Base-by-base conservation (phyloP, 2,888 invertebrate species). In the Acleris laterana region DNA sequence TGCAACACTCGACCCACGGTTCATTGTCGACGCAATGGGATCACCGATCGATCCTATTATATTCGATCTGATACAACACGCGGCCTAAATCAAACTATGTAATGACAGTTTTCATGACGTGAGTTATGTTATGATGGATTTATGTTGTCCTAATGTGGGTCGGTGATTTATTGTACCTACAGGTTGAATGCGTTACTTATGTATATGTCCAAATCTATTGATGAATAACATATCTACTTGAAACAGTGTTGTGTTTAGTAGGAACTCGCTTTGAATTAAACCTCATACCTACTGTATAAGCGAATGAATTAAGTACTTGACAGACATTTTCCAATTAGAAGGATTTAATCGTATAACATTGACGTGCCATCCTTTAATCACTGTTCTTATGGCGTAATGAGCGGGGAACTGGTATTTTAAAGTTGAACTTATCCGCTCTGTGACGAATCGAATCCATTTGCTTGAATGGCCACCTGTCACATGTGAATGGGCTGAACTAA, bases 11-110 rank as follows among this genome's bases (percentile, higher is more conserved):
- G 83, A 81, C 84, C 84, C 83, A 84, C 88, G 78, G 84, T 84
- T 88, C 86, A 85, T 87, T 88, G 89, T 87, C 84, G 81, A 77
- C 77, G 73, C 79, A 84, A 79, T 83, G 82, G 75, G 80, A 83
- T 77, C 75, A 78, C 82, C 72, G 75, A 79, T 85, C 81, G 80
- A 84, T 83, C 78, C 82, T 79, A 87, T 87, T 86, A 82, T 84
- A 82, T 83, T 79, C 75, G 72, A 73, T 74, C 73, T 55, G 71
- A 72, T 72, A 73, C 74, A 72, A 72, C 69, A 76, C 77, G 78
- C 72, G 76, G 75, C 70, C 70, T 76, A 81, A 77, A 82, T 83
- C 82, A 78, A 77, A 76, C 72, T 75, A 60, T 51, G 49, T 77
- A 77, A 75, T 75, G 74, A 69, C 75, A 46, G 58, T 65, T 68